Evolutionary conservation across 1,140 invertebrate genomes (phyloP).

Genomic region (Oscheius sp.): DNA sequence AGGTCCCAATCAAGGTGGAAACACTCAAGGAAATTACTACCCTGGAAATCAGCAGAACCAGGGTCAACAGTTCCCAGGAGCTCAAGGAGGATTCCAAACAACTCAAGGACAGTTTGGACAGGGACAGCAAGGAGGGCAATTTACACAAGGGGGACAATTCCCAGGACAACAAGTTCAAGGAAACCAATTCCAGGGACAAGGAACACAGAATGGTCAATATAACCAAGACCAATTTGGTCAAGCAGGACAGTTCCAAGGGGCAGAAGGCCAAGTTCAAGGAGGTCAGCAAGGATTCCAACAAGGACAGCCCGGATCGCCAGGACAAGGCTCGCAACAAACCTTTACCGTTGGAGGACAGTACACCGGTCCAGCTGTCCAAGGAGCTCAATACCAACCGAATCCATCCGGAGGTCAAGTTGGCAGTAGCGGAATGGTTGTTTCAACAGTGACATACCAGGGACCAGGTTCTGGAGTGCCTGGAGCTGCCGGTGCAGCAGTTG

Average conservation of each 20-base stretch:
- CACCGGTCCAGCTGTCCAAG: neutral
- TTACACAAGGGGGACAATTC: neutral
- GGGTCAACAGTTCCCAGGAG: neutral
- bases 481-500: neutral
- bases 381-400: neutral
- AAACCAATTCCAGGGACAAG: too few relatives aligned
- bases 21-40: neutral
- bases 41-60: neutral
- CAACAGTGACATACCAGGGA: neutral
- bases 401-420: neutral
- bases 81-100: neutral
- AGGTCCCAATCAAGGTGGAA: neutral
- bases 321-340: neutral
- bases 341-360: neutral
- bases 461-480: neutral
- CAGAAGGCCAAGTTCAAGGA: neutral
- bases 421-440: neutral
- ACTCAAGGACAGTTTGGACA: neutral
- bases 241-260: conserved; percentile 1
- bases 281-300: too few relatives aligned
- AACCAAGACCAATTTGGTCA: conserved; percentile 16
- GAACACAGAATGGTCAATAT: conserved; percentile 6
- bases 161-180: conserved; percentile 5
- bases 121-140: neutral
- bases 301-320: too few relatives aligned